Percentiles rank a stretch among this genome's conserved stretches.
These are phyloP conservation scores for Drosophila sproati DNA, from an alignment of 1,140 invertebrate genomes.

Conservation along the genomic window DNA sequence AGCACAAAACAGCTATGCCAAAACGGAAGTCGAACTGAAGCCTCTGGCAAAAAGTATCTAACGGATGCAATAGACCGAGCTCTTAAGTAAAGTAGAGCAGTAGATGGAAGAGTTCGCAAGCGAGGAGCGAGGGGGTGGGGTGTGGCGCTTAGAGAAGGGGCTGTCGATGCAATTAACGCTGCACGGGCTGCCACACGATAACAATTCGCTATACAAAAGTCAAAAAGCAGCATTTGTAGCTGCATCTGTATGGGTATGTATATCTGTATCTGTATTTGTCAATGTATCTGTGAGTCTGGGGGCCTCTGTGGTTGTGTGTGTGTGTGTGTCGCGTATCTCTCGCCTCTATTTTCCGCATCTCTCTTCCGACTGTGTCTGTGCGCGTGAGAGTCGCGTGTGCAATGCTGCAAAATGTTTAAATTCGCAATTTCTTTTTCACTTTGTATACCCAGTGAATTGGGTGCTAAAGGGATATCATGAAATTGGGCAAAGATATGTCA, in stretches of 20 bases:
- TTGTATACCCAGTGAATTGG: conserved; percentile 4
- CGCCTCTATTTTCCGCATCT: conserved; percentile 43
- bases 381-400: conserved; percentile 79
- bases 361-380: conserved; percentile 66
- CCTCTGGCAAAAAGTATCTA: conserved; percentile 30
- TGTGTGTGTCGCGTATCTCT: conserved; percentile 35
- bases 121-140: background rate
- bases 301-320: conserved; percentile 13
- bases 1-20: background rate
- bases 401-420: conserved; percentile 81
- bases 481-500: background rate
- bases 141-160: too few relatives aligned
- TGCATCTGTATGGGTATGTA: conserved; percentile 15
- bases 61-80: conserved; percentile 32
- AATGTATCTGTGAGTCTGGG: conserved; percentile 31
- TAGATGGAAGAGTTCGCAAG: background rate
- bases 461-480: background rate
- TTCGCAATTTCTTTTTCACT: conserved; percentile 58
- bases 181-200: conserved; percentile 57
- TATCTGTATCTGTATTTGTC: conserved; percentile 30
- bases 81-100: background rate
- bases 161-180: conserved; percentile 60
- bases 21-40: conserved; percentile 6
- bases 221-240: conserved; percentile 23
- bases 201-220: conserved; percentile 46